A percentile compares a stretch with the other conserved stretches of the same genome.
Evolutionary conservation across 1,140 invertebrate genomes (phyloP).

Genomic region (Drosophila mojavensis): DNA sequence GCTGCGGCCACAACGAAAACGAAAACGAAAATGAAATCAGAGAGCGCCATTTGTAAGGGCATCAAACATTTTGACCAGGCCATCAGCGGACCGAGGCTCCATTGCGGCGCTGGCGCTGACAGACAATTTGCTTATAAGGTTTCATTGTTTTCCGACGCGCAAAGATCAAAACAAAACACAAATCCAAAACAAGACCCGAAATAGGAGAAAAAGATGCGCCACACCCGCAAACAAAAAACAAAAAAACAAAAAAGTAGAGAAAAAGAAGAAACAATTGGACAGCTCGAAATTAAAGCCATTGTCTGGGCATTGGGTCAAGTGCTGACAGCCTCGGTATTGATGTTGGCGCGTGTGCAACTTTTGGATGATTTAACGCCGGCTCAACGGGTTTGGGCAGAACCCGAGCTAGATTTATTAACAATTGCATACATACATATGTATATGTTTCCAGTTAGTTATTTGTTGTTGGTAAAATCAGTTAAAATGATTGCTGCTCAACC

Average conservation of each 20-base stretch:
- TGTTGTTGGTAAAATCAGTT: too few relatives aligned
- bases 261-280: conserved; percentile 49
- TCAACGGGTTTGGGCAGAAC: not conserved
- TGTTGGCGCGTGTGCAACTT: conserved; percentile 61
- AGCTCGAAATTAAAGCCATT: conserved; percentile 75
- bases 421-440: too few relatives aligned
- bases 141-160: conserved; percentile 68
- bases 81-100: conserved; percentile 42
- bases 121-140: conserved; percentile 73
- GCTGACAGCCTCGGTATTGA: conserved; percentile 57
- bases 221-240: conserved; percentile 63
- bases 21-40: conserved; percentile 77
- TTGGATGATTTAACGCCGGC: conserved; percentile 55
- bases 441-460: too few relatives aligned
- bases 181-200: conserved; percentile 54
- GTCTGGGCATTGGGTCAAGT: conserved; percentile 77
- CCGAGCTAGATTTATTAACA: too few relatives aligned
- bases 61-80: conserved; percentile 62
- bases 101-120: conserved; percentile 48
- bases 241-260: too few relatives aligned
- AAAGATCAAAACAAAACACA: conserved; percentile 70
- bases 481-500: not conserved
- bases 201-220: conserved; percentile 71
- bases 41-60: conserved; percentile 68
- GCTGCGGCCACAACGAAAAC: conserved; percentile 62